Evolutionary conservation across 2,888 invertebrate genomes (phyloP), one percentile per base, ranked within the genome.

Genomic region (Hydrotaea cyrtoneurina): DNA sequence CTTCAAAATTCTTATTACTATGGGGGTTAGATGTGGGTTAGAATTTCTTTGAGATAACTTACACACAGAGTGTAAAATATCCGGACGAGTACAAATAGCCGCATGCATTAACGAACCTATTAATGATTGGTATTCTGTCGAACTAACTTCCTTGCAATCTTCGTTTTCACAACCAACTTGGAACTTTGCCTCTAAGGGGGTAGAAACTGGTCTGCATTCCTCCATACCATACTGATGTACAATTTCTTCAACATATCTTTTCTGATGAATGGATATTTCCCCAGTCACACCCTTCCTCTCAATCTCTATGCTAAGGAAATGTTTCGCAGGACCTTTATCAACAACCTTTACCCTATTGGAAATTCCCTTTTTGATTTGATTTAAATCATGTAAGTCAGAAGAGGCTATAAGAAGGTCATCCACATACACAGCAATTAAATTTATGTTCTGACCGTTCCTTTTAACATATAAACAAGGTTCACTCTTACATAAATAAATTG

Each of bases 391-490:
- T 15, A n/a, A 77, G 13, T 19, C 55, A 21, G 1, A 15, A 11
- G 21, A 50, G 3, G 36, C 36, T 36, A 36, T 5, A n/a, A n/a
- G n/a, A n/a, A n/a, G n/a, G n/a, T 87, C 86, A 55, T 87, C 87
- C 43, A 87, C 87, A 74, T 87, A 87, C 3, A 87, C 85, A 0
- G 81, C 80, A 10, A 87, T 86, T 13, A 87, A 46, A 31, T 74
- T 75, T 72, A 77, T 74, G 21, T 59, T 21, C 15, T 69, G 43
- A 3, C 8, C 36, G 3, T 50, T 39, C 17, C 71, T 76, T 11
- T 59, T 77, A 4, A n/a, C 46, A 21, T 66, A 77, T 55, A n/a
- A n/a, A 57, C 77, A 77, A 0, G 55, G 77, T 46, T 86, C 86
- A 62, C 78, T 87, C 0, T 19, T 5, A 43, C 86, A 86, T 8